Base-by-base conservation (phyloP, 2,888 invertebrate species). In the Drosophila nigricruria region DNA sequence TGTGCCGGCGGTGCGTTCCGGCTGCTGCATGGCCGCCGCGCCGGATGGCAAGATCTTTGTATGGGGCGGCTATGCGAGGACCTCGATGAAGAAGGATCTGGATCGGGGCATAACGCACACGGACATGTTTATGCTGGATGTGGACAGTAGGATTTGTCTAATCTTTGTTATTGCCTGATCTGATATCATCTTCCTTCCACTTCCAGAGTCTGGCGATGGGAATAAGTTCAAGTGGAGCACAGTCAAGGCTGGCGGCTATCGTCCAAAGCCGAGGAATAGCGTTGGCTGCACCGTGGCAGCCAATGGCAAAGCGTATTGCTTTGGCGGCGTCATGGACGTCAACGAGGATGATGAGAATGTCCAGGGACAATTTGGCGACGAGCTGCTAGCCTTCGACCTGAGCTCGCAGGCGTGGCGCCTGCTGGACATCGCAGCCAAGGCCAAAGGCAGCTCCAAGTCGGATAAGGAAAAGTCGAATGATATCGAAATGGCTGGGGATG, bases 271-370 rank as follows among this genome's bases (percentile, higher is more conserved):
- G 0, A 93, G 96, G 86, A 95, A 96, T 84, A 95, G 96, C 18
- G 95, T 97, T 86, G 95, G 96, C 10, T 93, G 95, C 69, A 94
- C 96, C 9, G 93, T 94, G 54, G 93, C 95, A 43, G 94, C 95
- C 23, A 95, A 94, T 78, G 95, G 95, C 69, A 94, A 94, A 60
- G 96, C 96, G 0, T 96, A 97, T 85, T 94, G 96, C 69, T 98
- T 97, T 92, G 98, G 98, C 0, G 98, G 98, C 1, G 96, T 98
- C 20, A 93, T 93, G 92, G 98, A 98, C 84, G 94, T 95, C 58
- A 96, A 97, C 90, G 96, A 97, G 89, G 95, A 96, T 58, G 97
- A 98, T 59, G 97, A 97, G 88, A 95, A 96, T 69, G 92, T 98
- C 1, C 94, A 94, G 9, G 97, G 97, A 0, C 95, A 95, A 70